Percentiles rank a stretch among this genome's conserved stretches.
phyloP scores from a whole-genome alignment of 2,113 vertebrate genomes.

The Pterophyllum scalare region DNA sequence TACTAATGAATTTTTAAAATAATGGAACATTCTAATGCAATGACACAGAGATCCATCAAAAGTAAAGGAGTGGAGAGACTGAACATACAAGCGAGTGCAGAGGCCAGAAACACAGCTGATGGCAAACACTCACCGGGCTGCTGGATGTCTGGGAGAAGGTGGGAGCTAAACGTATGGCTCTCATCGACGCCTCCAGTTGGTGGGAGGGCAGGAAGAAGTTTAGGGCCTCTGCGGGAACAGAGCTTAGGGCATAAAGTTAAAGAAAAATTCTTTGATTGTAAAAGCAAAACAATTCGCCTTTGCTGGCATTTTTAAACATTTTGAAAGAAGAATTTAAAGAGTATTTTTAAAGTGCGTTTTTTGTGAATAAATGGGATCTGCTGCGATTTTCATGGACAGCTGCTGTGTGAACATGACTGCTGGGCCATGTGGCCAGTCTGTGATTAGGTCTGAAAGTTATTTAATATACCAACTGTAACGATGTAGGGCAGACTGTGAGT shows the following conservation, averaged over 20 bases:
- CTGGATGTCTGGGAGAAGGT: conserved; percentile 65
- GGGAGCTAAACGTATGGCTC: conserved; percentile 83
- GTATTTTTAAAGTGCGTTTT: background rate
- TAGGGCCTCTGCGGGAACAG: conserved; percentile 80
- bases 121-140: conserved; percentile 79
- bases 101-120: background rate
- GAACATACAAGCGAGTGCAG: background rate
- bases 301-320: background rate
- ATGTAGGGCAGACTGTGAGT: background rate
- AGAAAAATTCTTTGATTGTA: background rate
- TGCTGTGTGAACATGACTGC: background rate
- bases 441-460: background rate
- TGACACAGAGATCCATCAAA: background rate
- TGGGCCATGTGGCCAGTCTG: background rate
- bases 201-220: conserved; percentile 94
- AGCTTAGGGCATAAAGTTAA: conserved; percentile 82
- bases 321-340: background rate
- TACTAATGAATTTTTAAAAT: too few relatives aligned
- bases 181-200: conserved; percentile 91
- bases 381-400: background rate
- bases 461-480: background rate
- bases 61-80: background rate
- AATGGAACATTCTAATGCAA: too few relatives aligned
- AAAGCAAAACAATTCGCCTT: background rate
- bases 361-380: background rate